Evolutionary conservation across 2,113 vertebrate genomes (phyloP), one percentile per base, ranked within the genome.

Genomic region (Ammodytes dubius): DNA sequence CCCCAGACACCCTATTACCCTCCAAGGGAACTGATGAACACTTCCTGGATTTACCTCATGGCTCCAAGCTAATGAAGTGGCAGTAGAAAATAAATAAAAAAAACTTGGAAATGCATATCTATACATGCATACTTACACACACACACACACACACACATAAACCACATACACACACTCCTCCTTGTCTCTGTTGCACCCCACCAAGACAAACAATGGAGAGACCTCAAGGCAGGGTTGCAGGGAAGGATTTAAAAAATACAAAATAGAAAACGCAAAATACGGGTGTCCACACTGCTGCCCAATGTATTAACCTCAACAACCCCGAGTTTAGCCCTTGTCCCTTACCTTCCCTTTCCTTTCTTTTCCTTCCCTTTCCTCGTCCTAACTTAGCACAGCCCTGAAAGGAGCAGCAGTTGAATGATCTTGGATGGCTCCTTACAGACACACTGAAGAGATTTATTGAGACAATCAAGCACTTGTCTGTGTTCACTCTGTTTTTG

Each of bases 401-500:
- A 80, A 81, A 83, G 84, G 74, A 90, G 81, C 88, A 87, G 79
- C 90, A 91, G 83, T 71, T 85, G 82, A 88, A 91, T 54, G 80
- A 85, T 80, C 54, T 74, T 66, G 53, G 70, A 81, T 52, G 78
- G 79, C 88, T 93, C 83, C 87, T 92, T 80, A 88, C 84, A 89
- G 85, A 93, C 85, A 93, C 87, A 92, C 82, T 82, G 90, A 88
- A 88, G 91, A 95, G 88, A 87, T 93, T 87, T 89, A 88, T 90
- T 94, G 90, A 94, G 95, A 95, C 95, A 95, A 95, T 95, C 94
- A 95, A 93, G 90, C 89, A 92, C 92, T 90, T 87, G 89, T 94
- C 86, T 89, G 92, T 95, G 93, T 94, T 90, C 93, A 93, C 91
- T 90, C 87, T 94, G 91, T 94, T 94, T 93, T 91, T 93, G 90